These are phyloP conservation scores for Megathymus violae DNA, from an alignment of 1,140 invertebrate genomes.

Conservation along the genomic window DNA sequence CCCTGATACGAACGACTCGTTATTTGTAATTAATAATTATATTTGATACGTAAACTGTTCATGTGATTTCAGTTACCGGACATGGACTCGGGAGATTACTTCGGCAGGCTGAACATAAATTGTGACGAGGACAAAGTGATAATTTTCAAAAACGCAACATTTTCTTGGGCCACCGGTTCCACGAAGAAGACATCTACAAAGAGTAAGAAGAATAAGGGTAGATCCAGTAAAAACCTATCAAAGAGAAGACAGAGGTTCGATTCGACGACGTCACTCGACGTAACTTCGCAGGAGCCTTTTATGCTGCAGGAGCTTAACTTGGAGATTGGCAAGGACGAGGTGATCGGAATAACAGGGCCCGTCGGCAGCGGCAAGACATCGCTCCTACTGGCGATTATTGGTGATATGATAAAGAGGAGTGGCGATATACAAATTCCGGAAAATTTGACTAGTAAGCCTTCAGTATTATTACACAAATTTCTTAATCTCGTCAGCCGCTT, in stretches of 20 bases:
- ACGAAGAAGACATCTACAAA: constrained; percentile 43
- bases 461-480: no score
- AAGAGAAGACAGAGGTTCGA: constrained; percentile 54
- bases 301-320: constrained; percentile 84
- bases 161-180: constrained; percentile 70
- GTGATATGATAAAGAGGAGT: constrained; percentile 87
- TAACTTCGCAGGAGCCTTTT: constrained; percentile 64
- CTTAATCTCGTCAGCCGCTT: no score
- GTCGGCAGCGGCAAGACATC: constrained; percentile 92
- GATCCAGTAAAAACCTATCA: constrained; percentile 71
- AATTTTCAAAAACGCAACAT: constrained; percentile 83
- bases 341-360: constrained; percentile 89
- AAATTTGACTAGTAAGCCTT: constrained; percentile 84
- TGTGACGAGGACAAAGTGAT: constrained; percentile 75
- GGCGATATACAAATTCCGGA: constrained; percentile 87
- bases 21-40: no score
- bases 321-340: constrained; percentile 85
- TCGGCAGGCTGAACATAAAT: constrained; percentile 72
- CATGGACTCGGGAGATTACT: constrained; percentile 84
- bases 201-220: constrained; percentile 80
- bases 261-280: constrained; percentile 53
- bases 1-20: no score
- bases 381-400: constrained; percentile 89
- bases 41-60: no score
- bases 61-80: constrained; percentile 84